phyloP scores from a whole-genome alignment of 1,140 invertebrate genomes.

The Berghia stephanieae region DNA sequence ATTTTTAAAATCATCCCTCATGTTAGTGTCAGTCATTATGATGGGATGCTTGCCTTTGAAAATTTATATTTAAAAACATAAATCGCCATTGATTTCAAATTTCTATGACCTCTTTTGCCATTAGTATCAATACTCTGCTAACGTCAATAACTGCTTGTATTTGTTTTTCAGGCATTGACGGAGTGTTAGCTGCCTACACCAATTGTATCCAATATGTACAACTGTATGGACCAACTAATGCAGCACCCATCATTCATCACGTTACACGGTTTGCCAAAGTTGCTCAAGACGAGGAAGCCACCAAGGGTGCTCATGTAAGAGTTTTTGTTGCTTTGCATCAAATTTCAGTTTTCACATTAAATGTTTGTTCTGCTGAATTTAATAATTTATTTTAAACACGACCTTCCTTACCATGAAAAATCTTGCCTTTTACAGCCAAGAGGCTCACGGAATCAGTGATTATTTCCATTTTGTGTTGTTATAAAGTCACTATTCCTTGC shows the following conservation, averaged over 20 bases:
- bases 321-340: neutral
- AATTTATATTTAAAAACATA: too few species aligned
- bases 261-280: conserved; percentile 64
- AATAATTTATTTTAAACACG: neutral
- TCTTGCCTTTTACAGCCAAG: neutral
- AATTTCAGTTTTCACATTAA: neutral
- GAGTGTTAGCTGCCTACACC: conserved; percentile 68
- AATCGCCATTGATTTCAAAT: too few species aligned
- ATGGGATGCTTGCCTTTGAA: too few species aligned
- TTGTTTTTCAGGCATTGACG: conserved; percentile 64
- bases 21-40: too few species aligned
- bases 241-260: conserved; percentile 69
- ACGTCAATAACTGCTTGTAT: too few species aligned
- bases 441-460: too few species aligned
- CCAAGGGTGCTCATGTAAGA: conserved; percentile 53
- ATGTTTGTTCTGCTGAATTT: neutral
- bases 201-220: conserved; percentile 63
- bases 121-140: too few species aligned
- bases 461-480: too few species aligned
- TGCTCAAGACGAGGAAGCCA: conserved; percentile 52
- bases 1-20: too few species aligned
- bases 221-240: conserved; percentile 70
- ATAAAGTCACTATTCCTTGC: too few species aligned
- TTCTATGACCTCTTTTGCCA: too few species aligned
- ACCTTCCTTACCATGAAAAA: neutral